Evolutionary conservation across 2,113 vertebrate species (phyloP).

Genomic region (Paradoxurus hermaphroditus): DNA sequence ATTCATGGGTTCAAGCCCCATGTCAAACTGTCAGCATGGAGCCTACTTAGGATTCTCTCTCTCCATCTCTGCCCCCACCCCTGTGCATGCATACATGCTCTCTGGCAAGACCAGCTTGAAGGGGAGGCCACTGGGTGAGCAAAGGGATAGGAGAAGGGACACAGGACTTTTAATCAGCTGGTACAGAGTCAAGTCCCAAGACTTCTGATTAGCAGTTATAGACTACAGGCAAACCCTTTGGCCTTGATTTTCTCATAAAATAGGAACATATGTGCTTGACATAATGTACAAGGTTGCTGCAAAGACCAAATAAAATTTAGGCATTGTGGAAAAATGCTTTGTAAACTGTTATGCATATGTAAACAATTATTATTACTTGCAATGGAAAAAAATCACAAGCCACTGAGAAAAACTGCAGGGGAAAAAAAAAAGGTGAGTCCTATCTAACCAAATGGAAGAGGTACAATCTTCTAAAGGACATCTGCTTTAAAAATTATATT

Average conservation of each 20-base stretch:
- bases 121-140: not conserved
- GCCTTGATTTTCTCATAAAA: not conserved
- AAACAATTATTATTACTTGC: not conserved
- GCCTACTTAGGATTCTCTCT: too few species aligned
- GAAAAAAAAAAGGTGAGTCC: not conserved
- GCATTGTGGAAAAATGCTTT: not conserved
- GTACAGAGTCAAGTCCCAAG: not conserved
- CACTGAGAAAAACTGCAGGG: not conserved
- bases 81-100: too few species aligned
- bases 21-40: too few species aligned
- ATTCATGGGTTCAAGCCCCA: too few species aligned
- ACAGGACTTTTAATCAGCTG: not conserved
- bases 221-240: not conserved
- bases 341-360: not conserved
- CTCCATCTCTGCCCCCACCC: too few species aligned
- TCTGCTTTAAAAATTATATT: not conserved
- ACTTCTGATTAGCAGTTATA: not conserved
- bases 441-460: not conserved
- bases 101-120: not conserved
- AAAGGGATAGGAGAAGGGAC: not conserved
- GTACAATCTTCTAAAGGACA: not conserved
- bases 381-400: not conserved
- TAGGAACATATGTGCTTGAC: not conserved
- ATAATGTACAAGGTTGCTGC: not conserved
- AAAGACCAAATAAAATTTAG: not conserved